Evolutionary conservation across 2,797 vertebrate species (phyloP), one percentile per base, ranked within the genome.

Genomic region (Ctenosaura bakeri): DNA sequence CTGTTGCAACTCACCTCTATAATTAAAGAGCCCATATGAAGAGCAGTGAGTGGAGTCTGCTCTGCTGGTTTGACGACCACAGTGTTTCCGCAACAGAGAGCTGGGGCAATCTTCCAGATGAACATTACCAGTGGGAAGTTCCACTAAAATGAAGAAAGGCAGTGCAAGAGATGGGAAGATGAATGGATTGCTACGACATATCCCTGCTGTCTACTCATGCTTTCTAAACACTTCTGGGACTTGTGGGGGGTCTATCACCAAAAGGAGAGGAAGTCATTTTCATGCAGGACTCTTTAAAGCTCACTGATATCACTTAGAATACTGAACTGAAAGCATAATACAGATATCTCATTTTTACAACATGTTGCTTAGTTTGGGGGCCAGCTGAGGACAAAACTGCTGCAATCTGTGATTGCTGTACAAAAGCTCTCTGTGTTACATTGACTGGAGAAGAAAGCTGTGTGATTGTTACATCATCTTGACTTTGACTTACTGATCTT

Each of bases 121-220:
- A 99, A 97, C 98, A 98, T 98, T 95, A 98, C 93, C 95, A 99
- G 73, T 0, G 98, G 98, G 94, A 98, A 98, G 95, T 99, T 99
- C 98, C 98, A 99, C 98, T 99, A 94, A 88, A 89, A 78, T 13
- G 4, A 32, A 69, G 66, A 69, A 95, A 95, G 83, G 95, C 16
- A 93, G 42, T 32, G 89, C 0, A 86, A 95, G 91, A 95, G 93
- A 50, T 38, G 18, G 46, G 54, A 79, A 1, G 88, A 16, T 92
- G 87, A 83, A 80, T 13, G 90, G 1, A 87, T 42, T 16, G 83
- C 14, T 29, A 79, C 59, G 92, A 85, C 50, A 56, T 14, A 83
- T 88, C 76, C 71, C 32, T 13, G 81, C 89, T 88, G 92, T 86
- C 32, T 90, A 0, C n/a, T 1, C 3, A 69, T 79, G 87, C 87